Conservation (phyloP, 2,113 vertebrate species). For the Chelonoidis abingdonii region DNA sequence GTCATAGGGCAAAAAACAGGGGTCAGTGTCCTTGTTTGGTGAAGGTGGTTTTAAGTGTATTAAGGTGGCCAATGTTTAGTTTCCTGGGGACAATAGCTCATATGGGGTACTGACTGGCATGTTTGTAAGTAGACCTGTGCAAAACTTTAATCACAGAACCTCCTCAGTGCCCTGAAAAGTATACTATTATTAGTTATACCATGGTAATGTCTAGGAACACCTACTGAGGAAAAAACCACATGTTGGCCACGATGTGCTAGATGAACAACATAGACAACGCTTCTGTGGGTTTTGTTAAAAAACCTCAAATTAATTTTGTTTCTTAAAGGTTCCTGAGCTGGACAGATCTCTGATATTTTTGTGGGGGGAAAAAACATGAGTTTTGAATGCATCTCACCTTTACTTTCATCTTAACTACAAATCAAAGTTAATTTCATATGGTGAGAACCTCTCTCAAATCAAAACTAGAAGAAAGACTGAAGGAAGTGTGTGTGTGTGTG, state of each 20-base stretch:
- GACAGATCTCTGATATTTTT: fast-evolving
- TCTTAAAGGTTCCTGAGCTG: not conserved
- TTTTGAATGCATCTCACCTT: not conserved
- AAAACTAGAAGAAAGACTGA: fast-evolving
- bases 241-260: fast-evolving
- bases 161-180: not conserved
- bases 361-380: fast-evolving
- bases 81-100: not conserved
- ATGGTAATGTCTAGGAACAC: not conserved
- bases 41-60: not conserved
- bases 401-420: not conserved
- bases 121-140: not conserved
- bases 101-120: not conserved
- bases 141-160: not conserved
- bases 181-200: not conserved
- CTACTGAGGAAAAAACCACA: not conserved
- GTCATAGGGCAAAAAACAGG: not conserved
- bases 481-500: too few relatives aligned
- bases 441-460: not conserved
- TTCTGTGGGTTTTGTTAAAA: not conserved
- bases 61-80: not conserved
- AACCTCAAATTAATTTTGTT: not conserved
- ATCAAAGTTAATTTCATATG: not conserved
- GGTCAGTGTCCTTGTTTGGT: not conserved
- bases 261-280: not conserved